phyloP scores from a whole-genome alignment of 2,888 invertebrate genomes.

The Corbicula japonica region DNA sequence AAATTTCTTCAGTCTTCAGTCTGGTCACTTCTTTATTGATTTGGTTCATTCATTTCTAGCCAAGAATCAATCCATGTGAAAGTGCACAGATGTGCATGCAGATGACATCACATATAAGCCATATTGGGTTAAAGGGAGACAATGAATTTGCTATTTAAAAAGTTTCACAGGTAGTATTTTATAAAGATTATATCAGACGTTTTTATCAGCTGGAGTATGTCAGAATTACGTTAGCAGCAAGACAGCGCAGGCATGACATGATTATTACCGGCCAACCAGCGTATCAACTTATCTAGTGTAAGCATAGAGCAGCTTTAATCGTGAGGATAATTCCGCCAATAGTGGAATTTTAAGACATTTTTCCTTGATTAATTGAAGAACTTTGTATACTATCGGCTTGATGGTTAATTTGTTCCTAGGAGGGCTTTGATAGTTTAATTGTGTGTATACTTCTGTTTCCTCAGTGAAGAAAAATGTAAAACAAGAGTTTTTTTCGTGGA shows the following conservation, averaged over 20 bases:
- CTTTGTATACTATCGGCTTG: conserved; percentile 59
- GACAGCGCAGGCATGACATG: conserved; percentile 57
- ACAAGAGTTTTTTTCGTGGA: too few relatives aligned
- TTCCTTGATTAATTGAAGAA: conserved; percentile 59
- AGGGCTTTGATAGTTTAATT: conserved; percentile 59
- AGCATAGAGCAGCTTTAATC: conserved; percentile 62
- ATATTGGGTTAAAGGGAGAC: not conserved
- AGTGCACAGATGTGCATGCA: too few relatives aligned
- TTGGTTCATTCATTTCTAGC: too few relatives aligned
- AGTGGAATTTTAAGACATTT: conserved; percentile 68
- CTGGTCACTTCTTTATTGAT: too few relatives aligned
- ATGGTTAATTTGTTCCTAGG: conserved; percentile 71
- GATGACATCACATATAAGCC: too few relatives aligned
- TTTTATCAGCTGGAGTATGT: conserved; percentile 43
- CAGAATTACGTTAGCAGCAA: conserved; percentile 41
- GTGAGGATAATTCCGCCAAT: conserved; percentile 57
- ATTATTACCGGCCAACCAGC: conserved; percentile 57
- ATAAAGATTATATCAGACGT: conserved; percentile 9
- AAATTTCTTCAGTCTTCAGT: too few relatives aligned
- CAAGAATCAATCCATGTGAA: too few relatives aligned
- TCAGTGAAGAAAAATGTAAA: conserved; percentile 4
- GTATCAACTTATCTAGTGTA: conserved; percentile 59
- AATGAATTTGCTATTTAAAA: not conserved
- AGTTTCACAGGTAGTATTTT: too few relatives aligned
- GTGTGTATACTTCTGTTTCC: conserved; percentile 64